Conservation (phyloP, 2,797 vertebrate species). For the Dendrocincla tyrannina region DNA sequence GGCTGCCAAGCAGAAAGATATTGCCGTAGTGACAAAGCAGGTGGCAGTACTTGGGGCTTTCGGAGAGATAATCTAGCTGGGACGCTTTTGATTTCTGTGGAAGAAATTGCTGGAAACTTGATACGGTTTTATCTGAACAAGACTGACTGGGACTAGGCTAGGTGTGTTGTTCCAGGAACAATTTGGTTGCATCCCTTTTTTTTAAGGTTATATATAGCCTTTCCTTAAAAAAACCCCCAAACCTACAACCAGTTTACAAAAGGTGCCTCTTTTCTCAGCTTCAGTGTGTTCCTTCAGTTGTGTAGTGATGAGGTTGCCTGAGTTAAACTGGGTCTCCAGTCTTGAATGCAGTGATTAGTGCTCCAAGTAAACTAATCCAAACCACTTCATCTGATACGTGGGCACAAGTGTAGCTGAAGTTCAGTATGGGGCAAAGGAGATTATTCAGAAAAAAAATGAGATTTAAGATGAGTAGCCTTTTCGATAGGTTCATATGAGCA, state of each 20-base stretch:
- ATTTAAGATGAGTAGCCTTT: neutral
- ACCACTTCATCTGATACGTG: neutral
- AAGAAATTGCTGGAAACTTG: neutral
- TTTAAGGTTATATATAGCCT: neutral
- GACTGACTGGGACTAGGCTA: neutral
- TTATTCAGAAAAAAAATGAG: neutral
- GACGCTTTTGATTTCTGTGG: neutral
- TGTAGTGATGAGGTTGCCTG: neutral
- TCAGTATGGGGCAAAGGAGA: neutral
- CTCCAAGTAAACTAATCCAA: neutral
- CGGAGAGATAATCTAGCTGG: neutral
- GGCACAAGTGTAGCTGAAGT: neutral
- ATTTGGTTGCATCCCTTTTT: neutral
- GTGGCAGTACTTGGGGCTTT: neutral
- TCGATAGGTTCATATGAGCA: neutral
- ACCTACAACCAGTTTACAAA: neutral
- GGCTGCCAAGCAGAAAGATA: conserved; percentile 32
- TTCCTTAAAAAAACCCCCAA: neutral
- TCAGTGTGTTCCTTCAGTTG: neutral
- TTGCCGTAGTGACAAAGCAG: neutral
- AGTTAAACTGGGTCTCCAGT: neutral
- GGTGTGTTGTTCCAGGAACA: neutral
- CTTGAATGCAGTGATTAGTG: neutral
- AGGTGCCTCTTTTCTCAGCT: neutral
- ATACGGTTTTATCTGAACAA: neutral